Evolutionary conservation across 2,113 vertebrate genomes (phyloP).

Genomic region (Aegypius monachus): DNA sequence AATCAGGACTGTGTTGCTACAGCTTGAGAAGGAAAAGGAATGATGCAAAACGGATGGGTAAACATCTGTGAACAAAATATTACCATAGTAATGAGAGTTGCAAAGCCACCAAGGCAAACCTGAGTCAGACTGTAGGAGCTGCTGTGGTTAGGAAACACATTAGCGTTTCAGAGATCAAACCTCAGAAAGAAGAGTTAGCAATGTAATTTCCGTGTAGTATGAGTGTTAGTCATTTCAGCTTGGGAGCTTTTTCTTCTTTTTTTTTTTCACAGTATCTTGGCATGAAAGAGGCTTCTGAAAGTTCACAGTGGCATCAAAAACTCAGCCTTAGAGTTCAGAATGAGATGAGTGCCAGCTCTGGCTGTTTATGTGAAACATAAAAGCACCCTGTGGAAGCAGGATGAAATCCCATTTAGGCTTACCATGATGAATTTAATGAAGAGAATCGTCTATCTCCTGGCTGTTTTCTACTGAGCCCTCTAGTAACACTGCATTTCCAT

Average conservation of each 20-base stretch:
- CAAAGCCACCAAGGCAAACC: neutral
- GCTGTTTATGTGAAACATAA: neutral
- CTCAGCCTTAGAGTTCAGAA: neutral
- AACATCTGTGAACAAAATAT: neutral
- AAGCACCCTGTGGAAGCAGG: neutral
- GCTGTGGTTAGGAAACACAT: neutral
- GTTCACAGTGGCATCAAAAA: neutral
- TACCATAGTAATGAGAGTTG: neutral
- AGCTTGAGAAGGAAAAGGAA: neutral
- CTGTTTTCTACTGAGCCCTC: neutral
- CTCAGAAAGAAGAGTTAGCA: neutral
- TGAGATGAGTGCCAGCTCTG: neutral
- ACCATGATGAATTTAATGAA: neutral
- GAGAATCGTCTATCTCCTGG: neutral
- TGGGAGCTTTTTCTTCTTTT: neutral
- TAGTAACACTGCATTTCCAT: neutral
- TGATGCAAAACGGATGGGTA: neutral
- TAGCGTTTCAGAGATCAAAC: neutral
- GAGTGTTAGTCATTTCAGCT: neutral
- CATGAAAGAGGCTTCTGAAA: neutral
- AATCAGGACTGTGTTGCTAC: neutral
- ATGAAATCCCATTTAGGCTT: conserved; percentile 22
- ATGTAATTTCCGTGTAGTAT: neutral
- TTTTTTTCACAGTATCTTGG: neutral
- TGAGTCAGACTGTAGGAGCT: neutral